Percentiles rank a stretch among this genome's conserved stretches.
Evolutionary conservation across 1,140 invertebrate species (phyloP).

Genomic region (Plodia interpunctella): DNA sequence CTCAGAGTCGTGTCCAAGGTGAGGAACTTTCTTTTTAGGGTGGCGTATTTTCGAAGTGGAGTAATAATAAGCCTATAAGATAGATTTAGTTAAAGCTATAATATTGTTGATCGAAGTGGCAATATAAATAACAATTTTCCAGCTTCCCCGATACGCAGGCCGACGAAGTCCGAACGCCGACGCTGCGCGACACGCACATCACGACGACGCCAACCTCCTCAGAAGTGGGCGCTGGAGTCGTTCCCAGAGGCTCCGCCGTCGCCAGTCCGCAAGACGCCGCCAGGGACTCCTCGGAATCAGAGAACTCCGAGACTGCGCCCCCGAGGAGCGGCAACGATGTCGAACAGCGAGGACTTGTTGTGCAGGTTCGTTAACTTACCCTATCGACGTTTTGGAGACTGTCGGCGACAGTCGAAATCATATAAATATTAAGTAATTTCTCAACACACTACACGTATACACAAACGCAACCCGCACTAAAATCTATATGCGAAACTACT

Average conservation of each 20-base stretch:
- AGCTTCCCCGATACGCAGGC: conserved; percentile 38
- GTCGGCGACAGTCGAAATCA: no score
- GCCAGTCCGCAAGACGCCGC: conserved; percentile 58
- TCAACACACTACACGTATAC: no score
- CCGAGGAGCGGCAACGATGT: conserved; percentile 62
- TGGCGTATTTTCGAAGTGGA: neutral
- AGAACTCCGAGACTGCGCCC: conserved; percentile 81
- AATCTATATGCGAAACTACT: no score
- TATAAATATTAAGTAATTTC: no score
- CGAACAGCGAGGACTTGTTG: conserved; percentile 86
- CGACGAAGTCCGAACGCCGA: conserved; percentile 27
- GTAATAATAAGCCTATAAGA: no score
- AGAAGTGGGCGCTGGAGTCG: conserved; percentile 46
- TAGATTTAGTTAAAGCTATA: no score
- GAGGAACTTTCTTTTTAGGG: neutral
- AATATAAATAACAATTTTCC: no score
- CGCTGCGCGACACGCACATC: conserved; percentile 27
- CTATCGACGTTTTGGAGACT: no score
- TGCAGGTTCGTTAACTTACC: conserved; percentile 78
- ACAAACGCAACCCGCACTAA: no score
- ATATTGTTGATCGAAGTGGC: no score
- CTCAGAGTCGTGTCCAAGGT: conserved; percentile 50
- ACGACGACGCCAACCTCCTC: conserved; percentile 7
- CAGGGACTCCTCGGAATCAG: conserved; percentile 86
- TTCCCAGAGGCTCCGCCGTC: conserved; percentile 39